Evolutionary conservation across 92 coral and sea anemone species (phyloP).

Genomic region (Porites cylindrica): DNA sequence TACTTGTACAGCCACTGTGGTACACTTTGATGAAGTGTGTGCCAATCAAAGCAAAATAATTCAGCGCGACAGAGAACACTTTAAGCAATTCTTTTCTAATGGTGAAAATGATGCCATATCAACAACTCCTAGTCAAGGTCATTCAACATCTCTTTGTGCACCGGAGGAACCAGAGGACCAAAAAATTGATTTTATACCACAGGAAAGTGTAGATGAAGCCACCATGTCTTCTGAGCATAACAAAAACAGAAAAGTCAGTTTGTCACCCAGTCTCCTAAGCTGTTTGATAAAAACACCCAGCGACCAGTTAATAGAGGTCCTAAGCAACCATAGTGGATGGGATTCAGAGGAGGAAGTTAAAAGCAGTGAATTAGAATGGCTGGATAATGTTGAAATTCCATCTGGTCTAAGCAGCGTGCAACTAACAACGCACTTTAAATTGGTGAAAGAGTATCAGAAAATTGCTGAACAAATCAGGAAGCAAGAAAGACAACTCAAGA

Average conservation of each 20-base stretch:
- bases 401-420: conserved; percentile 13
- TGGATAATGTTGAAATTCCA: conserved; percentile 25
- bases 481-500: conserved; percentile 39
- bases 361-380: conserved; percentile 18
- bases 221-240: neutral
- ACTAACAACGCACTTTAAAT: conserved; percentile 27
- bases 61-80: conserved; percentile 51
- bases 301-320: conserved; percentile 7
- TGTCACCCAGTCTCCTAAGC: neutral
- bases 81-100: conserved; percentile 22
- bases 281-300: conserved; percentile 16
- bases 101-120: neutral
- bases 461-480: conserved; percentile 39
- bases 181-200: neutral
- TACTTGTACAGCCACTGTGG: conserved; percentile 38
- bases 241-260: neutral
- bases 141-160: neutral
- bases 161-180: neutral
- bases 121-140: neutral
- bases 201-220: neutral
- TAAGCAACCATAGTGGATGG: conserved; percentile 7
- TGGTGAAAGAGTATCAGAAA: conserved; percentile 36
- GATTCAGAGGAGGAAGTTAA: neutral
- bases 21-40: conserved; percentile 57
- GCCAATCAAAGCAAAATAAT: conserved; percentile 55